A percentile compares a stretch with the other conserved stretches of the same genome.
phyloP scores from a whole-genome alignment of 2,797 vertebrate genomes.

The Dromococcyx pavoninus region DNA sequence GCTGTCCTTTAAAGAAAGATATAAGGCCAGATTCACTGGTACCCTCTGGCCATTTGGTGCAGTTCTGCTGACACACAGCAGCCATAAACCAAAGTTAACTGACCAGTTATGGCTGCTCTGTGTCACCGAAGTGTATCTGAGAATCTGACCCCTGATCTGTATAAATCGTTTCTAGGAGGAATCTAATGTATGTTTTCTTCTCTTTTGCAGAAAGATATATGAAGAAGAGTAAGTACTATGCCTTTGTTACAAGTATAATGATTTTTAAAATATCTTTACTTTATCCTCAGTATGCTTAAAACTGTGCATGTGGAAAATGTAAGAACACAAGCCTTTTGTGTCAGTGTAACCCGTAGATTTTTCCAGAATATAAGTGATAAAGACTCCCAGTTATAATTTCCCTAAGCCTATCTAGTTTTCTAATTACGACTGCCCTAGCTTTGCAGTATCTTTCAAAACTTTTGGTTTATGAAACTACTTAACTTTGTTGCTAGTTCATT shows the following conservation, averaged over 20 bases:
- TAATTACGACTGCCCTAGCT: background rate
- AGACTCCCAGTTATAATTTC: background rate
- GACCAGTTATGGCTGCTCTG: background rate
- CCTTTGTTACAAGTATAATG: background rate
- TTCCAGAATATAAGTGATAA: background rate
- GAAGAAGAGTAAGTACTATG: slow-evolving; percentile 88
- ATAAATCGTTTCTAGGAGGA: background rate
- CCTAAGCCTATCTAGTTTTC: background rate
- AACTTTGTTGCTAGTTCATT: background rate
- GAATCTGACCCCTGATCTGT: background rate
- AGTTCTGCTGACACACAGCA: background rate
- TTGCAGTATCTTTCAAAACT: slow-evolving; percentile 2
- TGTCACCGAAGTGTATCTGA: background rate
- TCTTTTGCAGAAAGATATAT: slow-evolving; percentile 88
- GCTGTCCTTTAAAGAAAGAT: background rate
- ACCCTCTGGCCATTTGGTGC: background rate
- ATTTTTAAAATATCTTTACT: background rate
- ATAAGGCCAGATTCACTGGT: background rate
- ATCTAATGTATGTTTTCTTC: slow-evolving; percentile 57
- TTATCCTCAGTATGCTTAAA: background rate
- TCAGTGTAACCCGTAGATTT: background rate
- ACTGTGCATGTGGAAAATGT: background rate
- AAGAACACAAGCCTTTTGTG: background rate
- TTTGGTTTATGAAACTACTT: background rate
- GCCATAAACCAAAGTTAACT: background rate